Conservation (phyloP, 2,797 vertebrate genomes). For the Rhynchonycteris naso region DNA sequence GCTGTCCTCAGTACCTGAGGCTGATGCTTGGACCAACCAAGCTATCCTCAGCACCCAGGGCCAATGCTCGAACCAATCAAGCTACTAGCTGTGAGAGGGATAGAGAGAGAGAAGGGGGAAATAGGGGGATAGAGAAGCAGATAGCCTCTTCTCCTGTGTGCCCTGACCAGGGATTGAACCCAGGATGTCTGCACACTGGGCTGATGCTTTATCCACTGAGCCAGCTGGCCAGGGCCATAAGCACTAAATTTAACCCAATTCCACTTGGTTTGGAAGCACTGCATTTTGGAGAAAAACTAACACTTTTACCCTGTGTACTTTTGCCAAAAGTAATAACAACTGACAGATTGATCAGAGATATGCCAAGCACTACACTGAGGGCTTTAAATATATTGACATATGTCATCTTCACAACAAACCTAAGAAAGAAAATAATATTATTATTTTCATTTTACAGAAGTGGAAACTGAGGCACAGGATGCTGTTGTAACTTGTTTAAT, state of each 20-base stretch:
- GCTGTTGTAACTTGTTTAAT: background rate
- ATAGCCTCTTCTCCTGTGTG: too few relatives aligned
- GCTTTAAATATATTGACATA: background rate
- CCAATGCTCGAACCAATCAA: too few relatives aligned
- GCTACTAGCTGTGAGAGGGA: too few relatives aligned
- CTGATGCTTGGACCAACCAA: too few relatives aligned
- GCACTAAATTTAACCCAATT: slow-evolving; percentile 28
- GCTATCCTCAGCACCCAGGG: too few relatives aligned
- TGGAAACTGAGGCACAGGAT: background rate
- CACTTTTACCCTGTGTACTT: background rate
- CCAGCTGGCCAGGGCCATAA: too few relatives aligned
- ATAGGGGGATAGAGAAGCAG: too few relatives aligned
- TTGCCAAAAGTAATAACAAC: background rate
- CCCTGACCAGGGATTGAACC: too few relatives aligned
- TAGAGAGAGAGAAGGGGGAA: too few relatives aligned
- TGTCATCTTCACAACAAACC: background rate
- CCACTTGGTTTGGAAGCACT: slow-evolving; percentile 2
- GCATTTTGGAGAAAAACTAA: slow-evolving; percentile 40
- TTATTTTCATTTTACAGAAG: background rate
- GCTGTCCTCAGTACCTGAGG: too few relatives aligned
- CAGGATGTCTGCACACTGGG: too few relatives aligned
- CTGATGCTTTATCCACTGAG: too few relatives aligned
- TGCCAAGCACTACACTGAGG: background rate
- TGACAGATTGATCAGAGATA: background rate
- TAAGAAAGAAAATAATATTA: background rate